Percentiles rank a stretch among this genome's conserved stretches.
phyloP scores from a whole-genome alignment of 2,888 invertebrate species.

The Drosophila infuscata region DNA sequence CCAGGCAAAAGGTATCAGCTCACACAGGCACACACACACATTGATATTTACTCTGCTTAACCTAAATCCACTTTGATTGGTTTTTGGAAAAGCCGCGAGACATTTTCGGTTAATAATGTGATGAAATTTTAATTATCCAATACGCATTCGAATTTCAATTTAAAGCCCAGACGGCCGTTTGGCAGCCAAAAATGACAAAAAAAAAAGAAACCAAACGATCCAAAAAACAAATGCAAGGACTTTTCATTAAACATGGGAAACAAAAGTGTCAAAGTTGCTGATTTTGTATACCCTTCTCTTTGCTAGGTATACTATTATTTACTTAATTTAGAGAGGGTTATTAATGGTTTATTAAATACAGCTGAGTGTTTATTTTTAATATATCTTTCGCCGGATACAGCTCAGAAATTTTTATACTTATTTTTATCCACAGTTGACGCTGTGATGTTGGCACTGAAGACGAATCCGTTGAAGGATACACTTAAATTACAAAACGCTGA shows the following conservation, averaged over 20 bases:
- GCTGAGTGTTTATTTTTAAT: background rate
- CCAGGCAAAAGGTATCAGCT: slow-evolving; percentile 6
- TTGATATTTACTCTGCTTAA: slow-evolving; percentile 62
- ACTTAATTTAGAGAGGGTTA: background rate
- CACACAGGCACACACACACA: slow-evolving; percentile 30
- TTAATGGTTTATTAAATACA: too few relatives aligned
- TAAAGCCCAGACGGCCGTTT: slow-evolving; percentile 16
- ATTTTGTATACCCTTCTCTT: background rate
- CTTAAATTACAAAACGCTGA: background rate
- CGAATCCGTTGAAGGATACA: background rate
- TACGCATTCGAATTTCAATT: slow-evolving; percentile 43
- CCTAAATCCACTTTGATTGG: slow-evolving; percentile 66
- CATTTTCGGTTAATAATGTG: slow-evolving; percentile 67
- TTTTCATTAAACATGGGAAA: slow-evolving; percentile 46
- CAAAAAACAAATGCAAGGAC: slow-evolving; percentile 42
- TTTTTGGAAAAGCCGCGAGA: slow-evolving; percentile 53
- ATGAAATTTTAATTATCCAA: slow-evolving; percentile 76
- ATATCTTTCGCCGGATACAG: background rate
- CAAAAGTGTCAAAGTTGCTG: slow-evolving; percentile 25
- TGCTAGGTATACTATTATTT: background rate
- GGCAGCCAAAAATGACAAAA: slow-evolving; percentile 11
- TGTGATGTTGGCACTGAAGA: background rate
- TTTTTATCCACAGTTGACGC: background rate
- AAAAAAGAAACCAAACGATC: slow-evolving; percentile 10
- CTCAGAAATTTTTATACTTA: background rate